These are phyloP conservation scores for Sebastes taczanowskii DNA, from an alignment of 2,797 vertebrate species.

Conservation along the genomic window DNA sequence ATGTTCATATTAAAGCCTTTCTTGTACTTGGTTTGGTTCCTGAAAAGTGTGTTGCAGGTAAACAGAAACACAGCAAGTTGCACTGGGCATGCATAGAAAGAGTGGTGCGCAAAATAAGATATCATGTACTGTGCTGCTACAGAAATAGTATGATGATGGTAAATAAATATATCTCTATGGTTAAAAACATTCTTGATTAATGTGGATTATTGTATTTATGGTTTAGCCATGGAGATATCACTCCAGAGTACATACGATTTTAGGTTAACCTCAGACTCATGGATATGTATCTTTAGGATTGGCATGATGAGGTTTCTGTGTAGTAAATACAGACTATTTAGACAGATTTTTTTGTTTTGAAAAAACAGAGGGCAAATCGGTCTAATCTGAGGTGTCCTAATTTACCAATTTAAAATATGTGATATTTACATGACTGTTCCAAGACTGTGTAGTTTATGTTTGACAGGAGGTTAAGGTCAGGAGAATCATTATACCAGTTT, in stretches of 20 bases:
- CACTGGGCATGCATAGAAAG: background rate
- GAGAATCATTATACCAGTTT: background rate
- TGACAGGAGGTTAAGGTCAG: background rate
- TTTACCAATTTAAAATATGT: background rate
- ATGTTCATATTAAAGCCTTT: background rate
- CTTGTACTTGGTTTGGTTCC: background rate
- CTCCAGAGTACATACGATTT: background rate
- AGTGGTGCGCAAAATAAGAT: background rate
- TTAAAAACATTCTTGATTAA: background rate
- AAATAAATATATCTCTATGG: background rate
- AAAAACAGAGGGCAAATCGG: background rate
- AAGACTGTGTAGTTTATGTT: background rate
- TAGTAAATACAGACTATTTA: background rate
- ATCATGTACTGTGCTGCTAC: background rate
- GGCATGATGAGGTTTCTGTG: background rate
- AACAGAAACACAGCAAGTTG: too few species aligned
- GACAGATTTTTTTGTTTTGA: background rate
- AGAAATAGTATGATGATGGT: background rate
- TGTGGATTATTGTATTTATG: background rate
- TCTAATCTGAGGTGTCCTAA: background rate
- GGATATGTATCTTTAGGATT: background rate
- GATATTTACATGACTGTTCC: background rate
- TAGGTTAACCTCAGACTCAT: background rate
- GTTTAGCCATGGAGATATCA: background rate
- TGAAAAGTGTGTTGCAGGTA: too few species aligned